phyloP scores from a whole-genome alignment of 2,113 vertebrate genomes.

The Neomonachus schauinslandi region DNA sequence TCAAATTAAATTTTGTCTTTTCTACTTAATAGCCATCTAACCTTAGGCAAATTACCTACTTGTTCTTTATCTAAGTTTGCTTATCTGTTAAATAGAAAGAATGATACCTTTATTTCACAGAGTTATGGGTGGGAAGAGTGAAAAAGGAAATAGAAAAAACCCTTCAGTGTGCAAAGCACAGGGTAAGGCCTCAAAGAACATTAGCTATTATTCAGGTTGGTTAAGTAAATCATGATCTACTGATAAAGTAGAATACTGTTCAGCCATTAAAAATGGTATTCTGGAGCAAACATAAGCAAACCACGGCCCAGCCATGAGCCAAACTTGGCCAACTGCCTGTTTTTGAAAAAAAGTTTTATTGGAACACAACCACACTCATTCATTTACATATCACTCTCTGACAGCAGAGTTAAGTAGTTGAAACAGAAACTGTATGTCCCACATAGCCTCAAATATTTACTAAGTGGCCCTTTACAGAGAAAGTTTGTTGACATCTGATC shows the following conservation, averaged over 20 bases:
- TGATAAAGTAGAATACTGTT: background rate
- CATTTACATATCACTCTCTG: background rate
- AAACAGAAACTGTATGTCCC: background rate
- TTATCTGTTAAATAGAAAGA: background rate
- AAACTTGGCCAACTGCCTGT: background rate
- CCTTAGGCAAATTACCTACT: background rate
- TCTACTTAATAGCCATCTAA: background rate
- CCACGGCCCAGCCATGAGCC: background rate
- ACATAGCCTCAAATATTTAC: constrained; percentile 11
- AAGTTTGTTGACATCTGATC: background rate
- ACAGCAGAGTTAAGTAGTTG: background rate
- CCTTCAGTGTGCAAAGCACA: background rate
- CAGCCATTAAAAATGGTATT: background rate
- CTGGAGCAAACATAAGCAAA: background rate
- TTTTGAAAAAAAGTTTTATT: constrained; percentile 46
- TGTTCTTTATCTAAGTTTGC: background rate
- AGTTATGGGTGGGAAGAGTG: background rate
- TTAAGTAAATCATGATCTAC: background rate
- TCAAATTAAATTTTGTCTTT: constrained; percentile 41
- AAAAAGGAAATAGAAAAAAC: background rate
- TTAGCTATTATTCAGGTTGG: background rate
- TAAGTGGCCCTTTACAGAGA: background rate
- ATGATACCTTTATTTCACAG: background rate
- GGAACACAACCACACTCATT: background rate
- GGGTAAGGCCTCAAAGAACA: background rate